Conservation (phyloP, 2,888 invertebrate genomes). For the Heliconius cydno region DNA sequence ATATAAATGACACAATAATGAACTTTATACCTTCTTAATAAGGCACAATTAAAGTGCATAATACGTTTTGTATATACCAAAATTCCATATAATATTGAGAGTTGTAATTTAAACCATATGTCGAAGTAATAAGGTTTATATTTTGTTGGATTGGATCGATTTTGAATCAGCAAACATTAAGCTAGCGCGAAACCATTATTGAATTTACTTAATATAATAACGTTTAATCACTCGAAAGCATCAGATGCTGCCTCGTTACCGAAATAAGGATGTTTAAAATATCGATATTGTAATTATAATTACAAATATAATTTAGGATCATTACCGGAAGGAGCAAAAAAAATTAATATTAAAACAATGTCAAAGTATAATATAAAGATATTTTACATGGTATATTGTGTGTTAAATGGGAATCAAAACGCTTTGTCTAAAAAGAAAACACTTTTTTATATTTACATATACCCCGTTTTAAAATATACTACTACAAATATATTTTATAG, state of each 20-base stretch:
- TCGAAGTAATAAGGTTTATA: slow-evolving; percentile 51
- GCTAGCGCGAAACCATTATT: slow-evolving; percentile 79
- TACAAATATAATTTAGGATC: not conserved
- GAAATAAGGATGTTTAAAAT: slow-evolving; percentile 58
- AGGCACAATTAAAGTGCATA: not conserved
- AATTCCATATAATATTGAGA: slow-evolving; percentile 48
- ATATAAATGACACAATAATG: slow-evolving; percentile 26
- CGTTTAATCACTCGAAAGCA: slow-evolving; percentile 81
- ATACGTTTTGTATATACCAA: slow-evolving; percentile 31
- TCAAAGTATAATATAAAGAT: too few species aligned
- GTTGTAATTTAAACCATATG: slow-evolving; percentile 54
- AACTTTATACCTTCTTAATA: not conserved
- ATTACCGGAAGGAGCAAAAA: too few species aligned
- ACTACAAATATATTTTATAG: not conserved
- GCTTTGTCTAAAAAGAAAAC: not conserved
- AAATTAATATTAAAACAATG: too few species aligned
- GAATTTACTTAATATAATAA: slow-evolving; percentile 84
- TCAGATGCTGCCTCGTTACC: slow-evolving; percentile 79
- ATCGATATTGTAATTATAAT: slow-evolving; percentile 49
- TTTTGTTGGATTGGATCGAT: slow-evolving; percentile 39
- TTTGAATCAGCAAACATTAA: slow-evolving; percentile 75
- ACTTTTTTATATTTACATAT: not conserved
- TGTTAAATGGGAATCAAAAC: not conserved
- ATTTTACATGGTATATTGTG: not conserved
- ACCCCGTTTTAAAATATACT: not conserved